These are phyloP conservation scores for Pycnomerus fuliginosus DNA, from an alignment of 2,888 invertebrate genomes.

Conservation along the genomic window DNA sequence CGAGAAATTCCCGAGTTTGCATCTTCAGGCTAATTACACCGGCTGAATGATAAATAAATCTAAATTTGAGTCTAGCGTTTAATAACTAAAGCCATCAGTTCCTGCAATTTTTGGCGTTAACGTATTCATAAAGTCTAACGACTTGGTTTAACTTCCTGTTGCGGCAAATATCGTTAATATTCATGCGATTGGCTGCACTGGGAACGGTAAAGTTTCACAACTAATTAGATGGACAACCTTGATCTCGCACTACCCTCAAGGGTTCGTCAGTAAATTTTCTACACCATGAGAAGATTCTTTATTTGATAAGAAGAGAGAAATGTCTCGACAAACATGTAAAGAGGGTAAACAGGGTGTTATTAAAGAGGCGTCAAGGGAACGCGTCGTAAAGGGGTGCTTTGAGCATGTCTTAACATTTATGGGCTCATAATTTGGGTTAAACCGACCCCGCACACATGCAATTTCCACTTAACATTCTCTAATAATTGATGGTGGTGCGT, in stretches of 20 bases:
- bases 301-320: no score
- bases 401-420: slow-evolving; percentile 5
- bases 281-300: no score
- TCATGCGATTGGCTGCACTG: slow-evolving; percentile 24
- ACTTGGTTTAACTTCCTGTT: slow-evolving; percentile 17
- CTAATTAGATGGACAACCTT: slow-evolving; percentile 16
- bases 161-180: slow-evolving; percentile 23
- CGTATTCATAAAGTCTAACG: slow-evolving; percentile 17
- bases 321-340: no score
- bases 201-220: slow-evolving; percentile 16
- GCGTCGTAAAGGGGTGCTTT: slow-evolving; percentile 6
- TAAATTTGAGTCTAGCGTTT: no score
- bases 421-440: slow-evolving; percentile 8
- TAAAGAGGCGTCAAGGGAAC: slow-evolving; percentile 12
- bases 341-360: slow-evolving; percentile 11
- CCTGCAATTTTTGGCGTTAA: slow-evolving; percentile 14
- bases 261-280: no score
- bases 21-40: slow-evolving; percentile 11
- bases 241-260: no score
- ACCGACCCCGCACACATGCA: slow-evolving; percentile 11
- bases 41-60: no score
- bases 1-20: slow-evolving; percentile 3
- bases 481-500: slow-evolving; percentile 18
- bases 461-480: slow-evolving; percentile 16
- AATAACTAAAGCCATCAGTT: no score